phyloP scores from a whole-genome alignment of 2,888 invertebrate species.

The Bombylius discolor region DNA sequence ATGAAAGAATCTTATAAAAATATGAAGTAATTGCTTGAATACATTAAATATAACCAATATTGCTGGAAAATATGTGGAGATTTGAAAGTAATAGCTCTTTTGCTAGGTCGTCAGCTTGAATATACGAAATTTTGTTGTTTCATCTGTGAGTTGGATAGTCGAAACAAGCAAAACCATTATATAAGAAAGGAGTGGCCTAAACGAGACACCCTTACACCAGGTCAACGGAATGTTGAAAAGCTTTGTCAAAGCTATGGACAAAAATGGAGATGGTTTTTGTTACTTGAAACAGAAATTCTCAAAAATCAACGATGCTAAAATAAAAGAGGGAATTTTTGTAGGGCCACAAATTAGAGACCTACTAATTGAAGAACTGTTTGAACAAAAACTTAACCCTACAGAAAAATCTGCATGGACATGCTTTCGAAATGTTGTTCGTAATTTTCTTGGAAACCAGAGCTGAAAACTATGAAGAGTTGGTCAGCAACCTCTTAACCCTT shows the following conservation, averaged over 20 bases:
- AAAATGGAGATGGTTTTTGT: constrained; percentile 4
- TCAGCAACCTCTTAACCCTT: neutral
- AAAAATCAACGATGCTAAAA: too few relatives aligned
- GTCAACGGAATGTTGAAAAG: constrained; percentile 5
- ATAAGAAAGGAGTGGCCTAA: constrained; percentile 10
- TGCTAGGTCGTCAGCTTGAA: constrained; percentile 14
- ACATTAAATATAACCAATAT: constrained; percentile 15
- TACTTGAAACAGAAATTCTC: too few relatives aligned
- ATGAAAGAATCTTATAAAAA: constrained; percentile 16
- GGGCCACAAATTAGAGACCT: neutral
- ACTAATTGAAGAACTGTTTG: neutral
- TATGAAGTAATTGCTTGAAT: constrained; percentile 16
- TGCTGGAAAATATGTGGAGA: constrained; percentile 16
- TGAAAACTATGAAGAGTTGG: neutral
- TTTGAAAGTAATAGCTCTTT: constrained; percentile 13
- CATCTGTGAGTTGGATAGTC: constrained; percentile 13
- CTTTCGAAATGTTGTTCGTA: neutral
- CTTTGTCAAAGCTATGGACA: too few relatives aligned
- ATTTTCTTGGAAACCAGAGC: neutral
- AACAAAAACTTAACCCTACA: neutral
- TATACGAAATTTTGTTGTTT: constrained; percentile 11
- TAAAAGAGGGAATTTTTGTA: neutral
- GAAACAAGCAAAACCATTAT: constrained; percentile 3
- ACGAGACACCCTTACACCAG: constrained; percentile 1
- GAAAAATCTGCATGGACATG: neutral